These are phyloP conservation scores for Arvicanthis niloticus DNA, from an alignment of 2,113 vertebrate species.

Conservation along the genomic window DNA sequence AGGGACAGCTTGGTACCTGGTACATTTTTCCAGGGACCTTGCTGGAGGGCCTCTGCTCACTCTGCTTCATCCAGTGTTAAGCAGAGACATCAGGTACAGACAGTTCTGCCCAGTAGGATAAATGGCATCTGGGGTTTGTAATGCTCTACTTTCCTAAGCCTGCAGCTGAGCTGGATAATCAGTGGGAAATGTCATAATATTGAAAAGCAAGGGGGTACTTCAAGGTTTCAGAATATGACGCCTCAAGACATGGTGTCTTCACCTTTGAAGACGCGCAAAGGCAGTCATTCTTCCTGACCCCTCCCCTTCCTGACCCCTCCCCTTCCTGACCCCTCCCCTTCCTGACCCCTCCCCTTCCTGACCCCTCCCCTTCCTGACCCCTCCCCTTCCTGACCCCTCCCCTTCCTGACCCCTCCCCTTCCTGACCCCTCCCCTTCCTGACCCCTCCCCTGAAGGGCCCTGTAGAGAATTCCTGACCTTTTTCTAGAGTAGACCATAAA, in stretches of 20 bases:
- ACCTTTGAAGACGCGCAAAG: neutral
- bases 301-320: neutral
- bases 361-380: too few species aligned
- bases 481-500: neutral
- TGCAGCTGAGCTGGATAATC: neutral
- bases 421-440: neutral
- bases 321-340: too few species aligned
- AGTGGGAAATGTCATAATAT: neutral
- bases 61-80: neutral
- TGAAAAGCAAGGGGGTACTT: neutral
- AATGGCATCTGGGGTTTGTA: neutral
- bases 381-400: too few species aligned
- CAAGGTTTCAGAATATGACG: neutral
- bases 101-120: neutral
- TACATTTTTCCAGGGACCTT: neutral
- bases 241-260: neutral
- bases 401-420: too few species aligned
- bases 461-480: neutral
- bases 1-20: neutral
- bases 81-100: neutral
- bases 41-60: fast-evolving
- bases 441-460: neutral
- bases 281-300: neutral
- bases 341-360: too few species aligned
- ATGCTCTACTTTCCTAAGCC: neutral